These are phyloP conservation scores for Musca domestica DNA, from an alignment of 1,140 invertebrate species.

Conservation along the genomic window DNA sequence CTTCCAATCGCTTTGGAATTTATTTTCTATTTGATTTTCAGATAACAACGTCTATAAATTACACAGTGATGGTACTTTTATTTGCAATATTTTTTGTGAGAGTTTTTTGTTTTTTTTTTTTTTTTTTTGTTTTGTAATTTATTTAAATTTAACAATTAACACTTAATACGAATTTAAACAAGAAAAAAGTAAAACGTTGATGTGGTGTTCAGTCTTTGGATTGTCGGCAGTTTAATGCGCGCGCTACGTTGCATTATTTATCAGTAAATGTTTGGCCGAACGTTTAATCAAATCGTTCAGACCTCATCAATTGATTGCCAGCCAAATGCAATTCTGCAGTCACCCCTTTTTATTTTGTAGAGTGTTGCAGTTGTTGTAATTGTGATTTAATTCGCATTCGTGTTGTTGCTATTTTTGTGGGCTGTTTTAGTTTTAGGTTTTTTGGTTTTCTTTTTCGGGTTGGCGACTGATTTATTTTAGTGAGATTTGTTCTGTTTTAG, in stretches of 20 bases:
- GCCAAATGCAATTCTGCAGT: neutral
- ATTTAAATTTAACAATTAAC: conserved; percentile 12
- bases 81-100: too few species aligned
- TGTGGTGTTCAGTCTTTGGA: neutral
- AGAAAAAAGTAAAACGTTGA: neutral
- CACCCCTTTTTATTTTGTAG: too few species aligned
- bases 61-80: too few species aligned
- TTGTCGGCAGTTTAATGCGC: conserved; percentile 3
- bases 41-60: too few species aligned
- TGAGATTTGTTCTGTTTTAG: too few species aligned
- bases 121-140: neutral
- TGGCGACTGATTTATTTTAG: too few species aligned
- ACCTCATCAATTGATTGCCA: conserved; percentile 18
- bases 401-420: too few species aligned
- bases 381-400: too few species aligned
- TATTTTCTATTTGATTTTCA: neutral
- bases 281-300: conserved; percentile 16
- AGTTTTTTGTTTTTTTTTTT: too few species aligned
- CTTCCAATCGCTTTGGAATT: neutral
- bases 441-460: neutral
- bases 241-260: conserved; percentile 18
- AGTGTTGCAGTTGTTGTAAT: too few species aligned
- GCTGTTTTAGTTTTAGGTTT: too few species aligned
- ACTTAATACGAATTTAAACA: conserved; percentile 3
- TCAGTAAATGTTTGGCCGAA: conserved; percentile 6